These are phyloP conservation scores for Whitmania pigra DNA, from an alignment of 1,140 invertebrate genomes.

Conservation along the genomic window DNA sequence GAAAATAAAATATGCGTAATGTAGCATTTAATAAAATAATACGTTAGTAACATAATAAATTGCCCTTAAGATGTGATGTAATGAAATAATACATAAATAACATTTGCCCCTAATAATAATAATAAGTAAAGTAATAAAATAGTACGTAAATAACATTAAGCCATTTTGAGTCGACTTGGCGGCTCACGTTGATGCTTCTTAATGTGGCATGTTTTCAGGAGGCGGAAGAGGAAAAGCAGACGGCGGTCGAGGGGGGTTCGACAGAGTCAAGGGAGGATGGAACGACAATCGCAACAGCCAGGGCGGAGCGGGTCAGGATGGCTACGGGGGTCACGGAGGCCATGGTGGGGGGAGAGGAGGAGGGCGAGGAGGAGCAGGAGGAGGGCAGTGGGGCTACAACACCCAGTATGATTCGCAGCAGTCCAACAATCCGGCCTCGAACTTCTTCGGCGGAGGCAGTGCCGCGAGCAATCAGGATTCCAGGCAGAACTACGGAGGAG, in stretches of 20 bases:
- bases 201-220: not conserved
- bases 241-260: conserved; percentile 27
- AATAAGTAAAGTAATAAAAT: no score
- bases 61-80: no score
- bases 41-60: no score
- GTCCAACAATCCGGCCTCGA: conserved; percentile 5
- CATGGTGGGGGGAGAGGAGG: conserved; percentile 25
- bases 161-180: no score
- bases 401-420: conserved; percentile 7
- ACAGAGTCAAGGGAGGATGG: conserved; percentile 18
- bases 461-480: conserved; percentile 27
- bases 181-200: not conserved
- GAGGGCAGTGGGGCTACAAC: not conserved
- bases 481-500: conserved; percentile 30
- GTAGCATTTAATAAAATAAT: no score
- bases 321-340: conserved; percentile 27
- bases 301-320: conserved; percentile 22
- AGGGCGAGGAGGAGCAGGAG: not conserved
- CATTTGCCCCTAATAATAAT: no score
- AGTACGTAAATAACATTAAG: no score
- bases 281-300: conserved; percentile 17
- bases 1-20: no score
- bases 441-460: conserved; percentile 25
- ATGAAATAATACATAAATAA: no score
- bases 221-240: conserved; percentile 20